Evolutionary conservation across 2,797 vertebrate genomes (phyloP).

Genomic region (Rhyacichthys aspro): DNA sequence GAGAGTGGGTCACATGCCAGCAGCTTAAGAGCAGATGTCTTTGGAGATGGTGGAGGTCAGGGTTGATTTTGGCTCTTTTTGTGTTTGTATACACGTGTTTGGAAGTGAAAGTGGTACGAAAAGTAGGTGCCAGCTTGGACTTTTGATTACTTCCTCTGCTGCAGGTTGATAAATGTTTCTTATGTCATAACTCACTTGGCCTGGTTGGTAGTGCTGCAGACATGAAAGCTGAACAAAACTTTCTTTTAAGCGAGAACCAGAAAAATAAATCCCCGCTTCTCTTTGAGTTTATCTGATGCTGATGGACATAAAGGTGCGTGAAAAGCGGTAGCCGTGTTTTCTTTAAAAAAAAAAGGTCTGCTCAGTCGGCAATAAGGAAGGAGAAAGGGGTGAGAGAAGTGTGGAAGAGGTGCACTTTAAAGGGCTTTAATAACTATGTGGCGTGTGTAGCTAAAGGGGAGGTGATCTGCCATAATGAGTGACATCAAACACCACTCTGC

Average conservation of each 20-base stretch:
- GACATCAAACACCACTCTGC: slow-evolving; percentile 77
- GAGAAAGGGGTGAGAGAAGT: slow-evolving; percentile 25
- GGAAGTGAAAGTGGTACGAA: slow-evolving; percentile 1
- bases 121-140: slow-evolving; percentile 33
- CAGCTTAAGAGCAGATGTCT: slow-evolving; percentile 49
- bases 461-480: slow-evolving; percentile 56
- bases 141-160: slow-evolving; percentile 55
- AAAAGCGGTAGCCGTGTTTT: slow-evolving; percentile 5
- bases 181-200: slow-evolving; percentile 56
- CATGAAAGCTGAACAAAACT: slow-evolving; percentile 71
- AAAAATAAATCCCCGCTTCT: slow-evolving; percentile 57
- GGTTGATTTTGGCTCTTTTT: slow-evolving; percentile 10
- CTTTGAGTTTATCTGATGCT: slow-evolving; percentile 20
- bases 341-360: slow-evolving; percentile 20
- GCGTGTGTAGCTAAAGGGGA: slow-evolving; percentile 22
- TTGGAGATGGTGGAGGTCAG: slow-evolving; percentile 8
- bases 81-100: slow-evolving; percentile 29
- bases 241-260: slow-evolving; percentile 72
- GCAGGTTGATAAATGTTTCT: slow-evolving; percentile 63
- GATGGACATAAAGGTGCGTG: slow-evolving; percentile 14
- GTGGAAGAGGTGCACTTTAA: slow-evolving; percentile 7
- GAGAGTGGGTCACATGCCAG: slow-evolving; percentile 57
- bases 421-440: slow-evolving; percentile 33
- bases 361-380: slow-evolving; percentile 28
- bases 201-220: slow-evolving; percentile 59